These are phyloP conservation scores for Platycnemis pennipes DNA, from an alignment of 2,888 invertebrate species.

Conservation along the genomic window DNA sequence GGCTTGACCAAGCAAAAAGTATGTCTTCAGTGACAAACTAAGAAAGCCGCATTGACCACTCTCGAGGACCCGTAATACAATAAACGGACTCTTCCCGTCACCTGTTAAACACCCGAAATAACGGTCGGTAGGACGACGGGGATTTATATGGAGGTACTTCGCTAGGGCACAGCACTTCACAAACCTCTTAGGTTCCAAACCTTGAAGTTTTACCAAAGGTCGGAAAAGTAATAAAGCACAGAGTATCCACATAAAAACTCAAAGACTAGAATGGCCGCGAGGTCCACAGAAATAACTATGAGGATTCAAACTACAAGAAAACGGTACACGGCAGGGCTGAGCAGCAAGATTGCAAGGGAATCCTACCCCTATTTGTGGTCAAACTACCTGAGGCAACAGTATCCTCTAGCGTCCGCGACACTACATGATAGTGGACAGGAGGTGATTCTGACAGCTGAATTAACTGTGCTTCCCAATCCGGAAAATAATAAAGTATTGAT, in stretches of 20 bases:
- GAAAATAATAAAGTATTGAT: neutral
- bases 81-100: constrained; percentile 38
- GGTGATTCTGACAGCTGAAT: neutral
- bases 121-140: constrained; percentile 41
- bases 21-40: neutral
- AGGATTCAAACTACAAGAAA: neutral
- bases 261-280: neutral
- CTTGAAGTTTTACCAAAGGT: neutral
- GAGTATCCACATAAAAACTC: neutral
- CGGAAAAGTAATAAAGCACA: neutral
- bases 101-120: constrained; percentile 26
- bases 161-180: constrained; percentile 29
- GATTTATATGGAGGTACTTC: neutral
- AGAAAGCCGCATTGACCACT: constrained; percentile 33
- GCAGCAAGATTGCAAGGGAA: neutral
- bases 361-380: neutral
- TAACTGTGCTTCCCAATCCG: neutral
- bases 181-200: neutral
- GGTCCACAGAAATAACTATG: neutral
- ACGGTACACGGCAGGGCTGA: neutral
- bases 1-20: neutral
- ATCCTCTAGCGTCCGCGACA: neutral
- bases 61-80: constrained; percentile 44
- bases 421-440: neutral
- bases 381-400: neutral